A percentile compares a stretch with the other conserved stretches of the same genome.
Evolutionary conservation across 2,113 vertebrate genomes (phyloP).

Genomic region (Triplophysa siluroides): DNA sequence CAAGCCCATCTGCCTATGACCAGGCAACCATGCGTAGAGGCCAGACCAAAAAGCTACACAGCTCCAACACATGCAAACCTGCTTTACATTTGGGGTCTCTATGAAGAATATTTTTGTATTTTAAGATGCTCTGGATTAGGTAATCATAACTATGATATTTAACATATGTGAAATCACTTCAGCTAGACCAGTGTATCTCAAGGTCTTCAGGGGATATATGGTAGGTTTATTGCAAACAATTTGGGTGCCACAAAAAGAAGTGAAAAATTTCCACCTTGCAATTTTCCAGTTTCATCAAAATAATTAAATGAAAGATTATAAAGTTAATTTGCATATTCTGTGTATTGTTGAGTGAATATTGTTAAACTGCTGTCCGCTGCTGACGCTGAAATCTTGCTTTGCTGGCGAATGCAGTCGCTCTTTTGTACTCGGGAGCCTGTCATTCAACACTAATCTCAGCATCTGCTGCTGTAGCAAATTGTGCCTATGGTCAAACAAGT

Average conservation of each 20-base stretch:
- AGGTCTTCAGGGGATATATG: background rate
- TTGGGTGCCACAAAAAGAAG: too few species aligned
- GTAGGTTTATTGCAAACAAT: background rate
- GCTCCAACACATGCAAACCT: conserved; percentile 11
- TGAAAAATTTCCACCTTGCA: too few species aligned
- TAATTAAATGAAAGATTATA: too few species aligned
- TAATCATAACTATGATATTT: conserved; percentile 33
- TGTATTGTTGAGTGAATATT: background rate
- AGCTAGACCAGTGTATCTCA: conserved; percentile 20
- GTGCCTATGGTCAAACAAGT: background rate
- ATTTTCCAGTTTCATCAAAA: too few species aligned
- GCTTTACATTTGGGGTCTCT: conserved; percentile 40
- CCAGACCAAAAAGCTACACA: background rate
- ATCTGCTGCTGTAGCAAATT: conserved; percentile 34
- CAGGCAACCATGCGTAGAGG: conserved; percentile 16
- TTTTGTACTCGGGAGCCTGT: conserved; percentile 14
- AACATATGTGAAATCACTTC: conserved; percentile 40
- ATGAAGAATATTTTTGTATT: conserved; percentile 46
- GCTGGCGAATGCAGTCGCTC: background rate
- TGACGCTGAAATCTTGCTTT: background rate
- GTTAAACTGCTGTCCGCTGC: conserved; percentile 12
- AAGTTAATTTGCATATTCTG: too few species aligned
- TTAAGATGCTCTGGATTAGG: conserved; percentile 39
- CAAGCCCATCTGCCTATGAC: conserved; percentile 37
- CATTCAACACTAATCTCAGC: conserved; percentile 7